Conservation (phyloP, 2,113 vertebrate genomes). For the Barbus barbus region DNA sequence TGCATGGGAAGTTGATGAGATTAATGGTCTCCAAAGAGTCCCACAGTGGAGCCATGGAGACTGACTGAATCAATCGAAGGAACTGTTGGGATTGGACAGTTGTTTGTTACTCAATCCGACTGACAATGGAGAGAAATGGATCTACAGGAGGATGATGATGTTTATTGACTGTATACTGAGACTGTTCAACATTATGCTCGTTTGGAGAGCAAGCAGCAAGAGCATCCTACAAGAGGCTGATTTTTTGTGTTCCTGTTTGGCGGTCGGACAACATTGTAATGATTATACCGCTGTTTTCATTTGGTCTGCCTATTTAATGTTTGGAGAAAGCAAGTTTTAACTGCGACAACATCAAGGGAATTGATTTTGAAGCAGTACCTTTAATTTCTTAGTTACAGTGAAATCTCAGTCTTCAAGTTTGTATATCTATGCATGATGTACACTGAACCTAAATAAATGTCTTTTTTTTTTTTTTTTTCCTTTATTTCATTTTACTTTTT, state of each 20-base stretch:
- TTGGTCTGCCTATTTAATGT: slow-evolving; percentile 24
- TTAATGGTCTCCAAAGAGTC: slow-evolving; percentile 98
- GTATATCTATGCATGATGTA: slow-evolving; percentile 7
- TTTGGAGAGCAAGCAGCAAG: slow-evolving; percentile 10
- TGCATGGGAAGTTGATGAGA: slow-evolving; percentile 97
- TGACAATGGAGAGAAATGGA: too few species aligned
- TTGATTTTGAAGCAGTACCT: slow-evolving; percentile 43
- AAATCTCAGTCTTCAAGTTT: neutral
- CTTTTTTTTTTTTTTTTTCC: neutral
- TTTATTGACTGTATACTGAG: neutral
- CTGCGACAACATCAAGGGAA: slow-evolving; percentile 22
- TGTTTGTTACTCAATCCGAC: neutral
- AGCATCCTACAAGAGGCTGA: slow-evolving; percentile 47
- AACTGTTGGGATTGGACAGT: slow-evolving; percentile 35
- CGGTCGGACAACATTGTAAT: neutral
- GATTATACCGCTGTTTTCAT: neutral
- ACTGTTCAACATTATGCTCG: neutral
- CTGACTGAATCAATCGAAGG: slow-evolving; percentile 76
- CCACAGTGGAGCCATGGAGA: slow-evolving; percentile 91
- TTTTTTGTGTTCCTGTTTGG: slow-evolving; percentile 55
- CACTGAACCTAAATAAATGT: slow-evolving; percentile 33
- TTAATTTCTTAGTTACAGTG: neutral
- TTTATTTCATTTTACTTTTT: neutral
- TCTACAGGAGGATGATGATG: neutral
- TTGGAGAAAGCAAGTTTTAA: slow-evolving; percentile 29